These are phyloP conservation scores for Diorhabda elongata DNA, from an alignment of 1,140 invertebrate genomes.

Conservation along the genomic window DNA sequence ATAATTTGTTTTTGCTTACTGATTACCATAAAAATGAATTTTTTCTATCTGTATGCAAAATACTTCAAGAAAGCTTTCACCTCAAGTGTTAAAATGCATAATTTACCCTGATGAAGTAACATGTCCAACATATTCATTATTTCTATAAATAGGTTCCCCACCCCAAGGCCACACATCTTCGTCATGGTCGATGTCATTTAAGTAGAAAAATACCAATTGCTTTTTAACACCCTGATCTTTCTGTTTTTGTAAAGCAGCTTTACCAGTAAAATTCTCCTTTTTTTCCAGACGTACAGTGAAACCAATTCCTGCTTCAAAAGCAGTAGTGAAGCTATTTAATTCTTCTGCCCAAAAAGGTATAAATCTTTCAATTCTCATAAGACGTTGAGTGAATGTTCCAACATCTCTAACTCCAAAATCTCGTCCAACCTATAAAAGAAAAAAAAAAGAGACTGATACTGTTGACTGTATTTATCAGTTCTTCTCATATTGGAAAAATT, in stretches of 20 bases:
- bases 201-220: conserved; percentile 66
- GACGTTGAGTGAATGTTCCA: conserved; percentile 70
- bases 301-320: conserved; percentile 69
- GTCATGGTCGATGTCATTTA: conserved; percentile 70
- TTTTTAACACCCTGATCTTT: conserved; percentile 65
- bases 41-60: too few species aligned
- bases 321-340: conserved; percentile 69
- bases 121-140: conserved; percentile 66
- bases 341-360: conserved; percentile 66
- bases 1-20: too few species aligned
- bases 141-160: conserved; percentile 71
- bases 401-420: conserved; percentile 71
- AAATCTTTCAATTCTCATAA: conserved; percentile 63
- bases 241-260: conserved; percentile 66
- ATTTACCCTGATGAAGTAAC: conserved; percentile 71
- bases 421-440: conserved; percentile 46
- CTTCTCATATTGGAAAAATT: too few species aligned
- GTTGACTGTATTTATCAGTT: not conserved
- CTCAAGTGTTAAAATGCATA: too few species aligned
- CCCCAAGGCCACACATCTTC: conserved; percentile 78
- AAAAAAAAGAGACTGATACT: not conserved
- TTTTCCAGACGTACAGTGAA: conserved; percentile 68
- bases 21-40: too few species aligned
- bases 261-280: conserved; percentile 71
- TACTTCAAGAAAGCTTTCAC: too few species aligned